These are phyloP conservation scores for Aleiodes testaceus DNA, from an alignment of 2,888 invertebrate genomes.

Conservation along the genomic window DNA sequence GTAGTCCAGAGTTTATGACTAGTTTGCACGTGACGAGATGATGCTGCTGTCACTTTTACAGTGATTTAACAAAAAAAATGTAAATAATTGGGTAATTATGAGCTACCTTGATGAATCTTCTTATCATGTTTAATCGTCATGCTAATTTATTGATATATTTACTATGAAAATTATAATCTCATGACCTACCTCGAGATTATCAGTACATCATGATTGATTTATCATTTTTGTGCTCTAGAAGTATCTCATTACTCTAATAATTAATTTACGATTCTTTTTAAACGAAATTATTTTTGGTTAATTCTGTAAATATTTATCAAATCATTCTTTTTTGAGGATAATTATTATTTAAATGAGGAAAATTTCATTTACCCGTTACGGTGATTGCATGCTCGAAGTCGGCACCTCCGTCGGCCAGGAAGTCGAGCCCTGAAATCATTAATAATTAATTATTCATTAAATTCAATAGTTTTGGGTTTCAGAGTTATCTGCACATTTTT, in stretches of 20 bases:
- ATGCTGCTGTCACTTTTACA: constrained; percentile 8
- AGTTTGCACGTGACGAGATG: too few relatives aligned
- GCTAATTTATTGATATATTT: constrained; percentile 27
- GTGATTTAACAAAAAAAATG: neutral
- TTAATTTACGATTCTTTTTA: too few relatives aligned
- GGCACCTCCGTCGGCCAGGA: constrained; percentile 81
- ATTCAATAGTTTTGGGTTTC: neutral
- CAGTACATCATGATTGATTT: constrained; percentile 2
- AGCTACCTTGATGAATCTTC: neutral
- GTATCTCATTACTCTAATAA: neutral
- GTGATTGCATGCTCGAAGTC: constrained; percentile 84
- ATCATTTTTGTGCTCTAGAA: constrained; percentile 11
- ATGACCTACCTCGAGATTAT: constrained; percentile 27
- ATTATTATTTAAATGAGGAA: neutral
- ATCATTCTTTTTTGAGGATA: neutral
- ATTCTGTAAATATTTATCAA: neutral
- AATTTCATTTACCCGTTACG: constrained; percentile 76
- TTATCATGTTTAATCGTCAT: constrained; percentile 21
- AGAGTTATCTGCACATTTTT: neutral
- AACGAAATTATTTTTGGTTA: too few relatives aligned
- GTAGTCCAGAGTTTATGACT: too few relatives aligned
- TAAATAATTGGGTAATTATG: too few relatives aligned
- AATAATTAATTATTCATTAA: constrained; percentile 9
- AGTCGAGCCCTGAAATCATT: constrained; percentile 79
- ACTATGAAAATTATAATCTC: neutral